Base-by-base conservation (phyloP, 92 coral and sea anemone genomes). In the Isaurus tuberculatus region DNA sequence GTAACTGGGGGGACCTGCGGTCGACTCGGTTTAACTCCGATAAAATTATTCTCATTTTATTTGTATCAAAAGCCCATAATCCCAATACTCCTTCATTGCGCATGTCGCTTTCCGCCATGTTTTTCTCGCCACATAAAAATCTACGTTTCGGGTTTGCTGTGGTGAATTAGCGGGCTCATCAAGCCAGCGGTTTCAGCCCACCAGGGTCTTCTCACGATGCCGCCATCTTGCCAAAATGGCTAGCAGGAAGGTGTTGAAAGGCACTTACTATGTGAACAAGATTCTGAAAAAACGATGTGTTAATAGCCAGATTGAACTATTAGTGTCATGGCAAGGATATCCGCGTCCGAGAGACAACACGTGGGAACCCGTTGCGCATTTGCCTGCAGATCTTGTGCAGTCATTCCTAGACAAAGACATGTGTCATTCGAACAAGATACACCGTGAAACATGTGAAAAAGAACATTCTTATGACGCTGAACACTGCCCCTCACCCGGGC, bases 261-360 rank as follows among this genome's bases (percentile, higher is more conserved):
- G 80, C 64, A 34, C 53, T 43, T 73, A 44, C 23, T 42, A 73
- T 73, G 80, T 73, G 55, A 73, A 73, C 80, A 73, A 73, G 80
- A 73, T 73, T 73, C 63, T 73, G 30, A 73, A 73, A 73, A 73
- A 73, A 73, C 64, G 80, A 42, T 73, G 55, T 34, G 80, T 42
- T 42, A 73, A 73, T 42, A 64, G 80, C 63, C 53, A 73, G 63
- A 22, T 73, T 73, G 80, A 73, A 73, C 80, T 73, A 73, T 42
- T 73, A 73, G 80, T 73, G 80, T 73, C 80, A 73, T 73, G 80
- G 80, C 30, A 73, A 73, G 80, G 80, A 73, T 73, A 73, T 42
- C 80, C 80, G 55, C 53, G 80, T 73, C 64, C 63, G 57, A 46
- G 26, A 73, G 80, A 73, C 57, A 73, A 73, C 80, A 73, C 80